Evolutionary conservation across 2,888 invertebrate species (phyloP).

Genomic region (Pseudococcus longispinus): DNA sequence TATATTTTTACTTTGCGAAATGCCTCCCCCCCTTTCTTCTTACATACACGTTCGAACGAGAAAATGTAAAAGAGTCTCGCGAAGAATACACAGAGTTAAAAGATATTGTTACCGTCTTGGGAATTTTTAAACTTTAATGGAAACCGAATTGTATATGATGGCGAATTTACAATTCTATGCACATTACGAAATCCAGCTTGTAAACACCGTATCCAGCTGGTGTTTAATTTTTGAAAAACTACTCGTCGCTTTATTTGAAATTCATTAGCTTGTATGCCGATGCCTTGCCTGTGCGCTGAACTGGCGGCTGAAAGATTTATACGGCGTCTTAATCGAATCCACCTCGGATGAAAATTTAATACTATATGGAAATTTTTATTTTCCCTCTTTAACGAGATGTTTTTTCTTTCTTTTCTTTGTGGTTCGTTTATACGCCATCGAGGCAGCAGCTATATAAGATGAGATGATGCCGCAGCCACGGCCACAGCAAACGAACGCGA

Average conservation of each 20-base stretch:
- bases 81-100: not conserved
- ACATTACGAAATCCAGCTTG: not conserved
- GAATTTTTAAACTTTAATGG: constrained; percentile 26
- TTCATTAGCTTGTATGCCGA: not conserved
- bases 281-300: not conserved
- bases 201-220: not conserved
- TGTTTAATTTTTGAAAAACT: constrained; percentile 34
- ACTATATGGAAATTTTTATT: constrained; percentile 1
- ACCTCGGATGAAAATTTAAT: not conserved
- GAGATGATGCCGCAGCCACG: not conserved
- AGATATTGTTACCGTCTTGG: constrained; percentile 9
- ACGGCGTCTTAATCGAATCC: constrained; percentile 2
- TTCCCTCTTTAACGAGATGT: not conserved
- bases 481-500: no score
- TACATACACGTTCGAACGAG: not conserved
- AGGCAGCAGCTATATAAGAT: not conserved
- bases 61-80: not conserved
- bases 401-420: not conserved
- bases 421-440: not conserved
- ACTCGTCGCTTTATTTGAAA: constrained; percentile 21
- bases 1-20: not conserved
- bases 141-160: not conserved
- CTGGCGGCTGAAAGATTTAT: not conserved
- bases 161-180: constrained; percentile 16
- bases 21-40: no score